Evolutionary conservation across 2,888 invertebrate genomes (phyloP), one percentile per base, ranked within the genome.

Genomic region (Abrostola triplasia): DNA sequence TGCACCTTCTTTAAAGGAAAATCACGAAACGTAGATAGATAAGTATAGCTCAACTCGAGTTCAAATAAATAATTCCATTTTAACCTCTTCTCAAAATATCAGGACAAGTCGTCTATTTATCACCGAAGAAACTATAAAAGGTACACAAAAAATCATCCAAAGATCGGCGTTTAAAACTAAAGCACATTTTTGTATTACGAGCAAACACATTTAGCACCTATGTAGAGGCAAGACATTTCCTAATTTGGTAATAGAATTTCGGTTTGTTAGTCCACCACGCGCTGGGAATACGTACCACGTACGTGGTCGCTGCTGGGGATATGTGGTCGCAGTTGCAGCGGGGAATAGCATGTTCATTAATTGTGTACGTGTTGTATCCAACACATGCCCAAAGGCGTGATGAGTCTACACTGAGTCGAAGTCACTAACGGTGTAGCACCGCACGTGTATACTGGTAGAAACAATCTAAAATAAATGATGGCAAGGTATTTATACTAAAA

Each of bases 201-300:
- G 58, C 59, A 59, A 74, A 73, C 51, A 74, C 53, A 63, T 75
- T 74, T 75, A 71, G 59, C 64, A 74, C 63, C 70, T 85, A 82
- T 82, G 74, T 77, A 65, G 73, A 80, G 81, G 81, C 84, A 86
- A 90, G 90, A 88, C 86, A 86, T 88, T 81, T 81, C 86, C 88
- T 92, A 92, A 92, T 92, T 92, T 84, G 80, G 85, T 92, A 92
- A 93, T 91, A 90, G 91, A 92, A 92, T 92, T 92, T 88, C 82
- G 84, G 87, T 91, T 92, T 89, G 92, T 93, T 93, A 93, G 90
- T 84, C 75, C 82, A 80, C 85, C 86, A 89, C 92, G 91, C 89
- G 88, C 79, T 70, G 70, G 81, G 92, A 91, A 92, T 92, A 91
- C 87, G 86, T 84, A 86, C 79, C 77, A 70, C 70, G 90, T 88